Evolutionary conservation across 2,113 vertebrate genomes (phyloP).

Genomic region (Python bivittatus): DNA sequence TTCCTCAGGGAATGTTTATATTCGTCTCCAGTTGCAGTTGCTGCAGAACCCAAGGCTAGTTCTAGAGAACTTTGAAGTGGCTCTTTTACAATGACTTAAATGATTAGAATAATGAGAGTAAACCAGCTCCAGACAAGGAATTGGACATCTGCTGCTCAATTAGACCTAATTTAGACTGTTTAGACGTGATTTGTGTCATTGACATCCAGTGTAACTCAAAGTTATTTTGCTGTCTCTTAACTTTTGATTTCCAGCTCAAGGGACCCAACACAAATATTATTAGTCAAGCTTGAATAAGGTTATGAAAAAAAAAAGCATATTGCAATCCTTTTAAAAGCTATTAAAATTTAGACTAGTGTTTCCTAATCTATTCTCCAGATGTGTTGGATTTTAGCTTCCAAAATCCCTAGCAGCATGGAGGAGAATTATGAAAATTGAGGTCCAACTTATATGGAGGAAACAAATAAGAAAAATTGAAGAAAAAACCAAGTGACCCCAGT

Average conservation of each 20-base stretch:
- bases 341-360: not conserved
- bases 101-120: slow-evolving; percentile 30
- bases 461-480: too few species aligned
- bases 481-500: too few species aligned
- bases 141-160: slow-evolving; percentile 61
- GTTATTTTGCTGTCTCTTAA: slow-evolving; percentile 36
- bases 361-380: not conserved
- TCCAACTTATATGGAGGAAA: not conserved
- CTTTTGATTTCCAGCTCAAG: slow-evolving; percentile 44
- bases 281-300: not conserved
- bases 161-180: slow-evolving; percentile 61
- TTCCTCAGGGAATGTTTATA: slow-evolving; percentile 17
- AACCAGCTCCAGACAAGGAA: slow-evolving; percentile 34
- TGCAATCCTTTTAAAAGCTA: not conserved
- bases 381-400: not conserved
- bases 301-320: not conserved
- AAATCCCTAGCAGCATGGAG: not conserved
- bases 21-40: slow-evolving; percentile 12
- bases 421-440: not conserved
- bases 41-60: slow-evolving; percentile 35
- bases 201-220: slow-evolving; percentile 12
- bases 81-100: slow-evolving; percentile 38
- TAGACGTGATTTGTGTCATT: slow-evolving; percentile 53
- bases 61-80: slow-evolving; percentile 40
- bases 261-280: slow-evolving; percentile 32